Evolutionary conservation across 2,797 vertebrate genomes (phyloP).

Genomic region (Helicolenus hilgendorfi): DNA sequence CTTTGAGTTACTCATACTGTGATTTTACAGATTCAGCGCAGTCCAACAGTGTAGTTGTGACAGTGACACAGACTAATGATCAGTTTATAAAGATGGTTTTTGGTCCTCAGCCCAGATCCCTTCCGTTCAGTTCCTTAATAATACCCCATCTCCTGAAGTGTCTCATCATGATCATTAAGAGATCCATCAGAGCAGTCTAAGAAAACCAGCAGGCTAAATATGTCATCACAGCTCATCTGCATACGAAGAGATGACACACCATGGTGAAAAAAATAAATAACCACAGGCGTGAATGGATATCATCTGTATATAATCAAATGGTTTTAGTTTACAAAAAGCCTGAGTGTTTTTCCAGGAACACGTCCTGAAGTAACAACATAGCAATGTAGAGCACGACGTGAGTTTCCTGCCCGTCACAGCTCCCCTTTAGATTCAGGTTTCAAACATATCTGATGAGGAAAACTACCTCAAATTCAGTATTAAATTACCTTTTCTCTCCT

Average conservation of each 20-base stretch:
- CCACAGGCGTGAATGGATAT: slow-evolving; percentile 52
- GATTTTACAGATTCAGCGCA: not conserved
- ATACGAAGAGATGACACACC: not conserved
- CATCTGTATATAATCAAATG: slow-evolving; percentile 58
- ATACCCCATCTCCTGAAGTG: not conserved
- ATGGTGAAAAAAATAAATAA: not conserved
- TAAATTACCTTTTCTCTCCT: not conserved
- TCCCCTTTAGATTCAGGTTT: slow-evolving; percentile 6
- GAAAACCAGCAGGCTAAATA: not conserved
- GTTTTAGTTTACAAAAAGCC: slow-evolving; percentile 57
- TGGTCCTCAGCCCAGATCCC: not conserved
- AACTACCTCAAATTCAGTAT: not conserved
- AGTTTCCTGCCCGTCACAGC: slow-evolving; percentile 48
- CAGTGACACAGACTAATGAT: not conserved
- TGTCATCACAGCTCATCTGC: not conserved
- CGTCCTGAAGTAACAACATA: slow-evolving; percentile 23
- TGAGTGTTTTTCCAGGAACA: slow-evolving; percentile 65
- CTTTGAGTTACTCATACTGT: not conserved
- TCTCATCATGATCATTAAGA: not conserved
- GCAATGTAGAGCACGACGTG: slow-evolving; percentile 1
- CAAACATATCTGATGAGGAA: not conserved
- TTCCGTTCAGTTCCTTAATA: not conserved
- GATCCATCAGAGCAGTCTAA: not conserved
- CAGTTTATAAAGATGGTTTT: not conserved
- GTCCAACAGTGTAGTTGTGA: not conserved